Percentiles rank a stretch among this genome's conserved stretches.
phyloP scores from a whole-genome alignment of 2,797 vertebrate species.

The Cirrhinus molitorella region DNA sequence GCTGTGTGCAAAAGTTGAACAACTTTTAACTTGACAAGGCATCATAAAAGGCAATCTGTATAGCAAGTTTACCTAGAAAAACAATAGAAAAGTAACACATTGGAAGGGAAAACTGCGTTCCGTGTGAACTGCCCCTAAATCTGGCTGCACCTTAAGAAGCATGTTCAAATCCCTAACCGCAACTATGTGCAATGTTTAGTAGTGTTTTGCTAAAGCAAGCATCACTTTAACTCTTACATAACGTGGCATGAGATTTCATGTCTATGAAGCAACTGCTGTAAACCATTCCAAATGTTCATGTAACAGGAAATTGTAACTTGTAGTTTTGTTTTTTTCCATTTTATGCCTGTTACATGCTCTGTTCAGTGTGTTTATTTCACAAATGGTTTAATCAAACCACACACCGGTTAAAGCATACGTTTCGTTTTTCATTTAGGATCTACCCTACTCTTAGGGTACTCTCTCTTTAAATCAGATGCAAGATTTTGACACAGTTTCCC shows the following conservation, averaged over 20 bases:
- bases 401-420: neutral
- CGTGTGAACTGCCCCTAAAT: neutral
- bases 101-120: too few species aligned
- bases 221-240: constrained; percentile 3
- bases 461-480: neutral
- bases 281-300: neutral
- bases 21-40: too few species aligned
- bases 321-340: neutral
- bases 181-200: neutral
- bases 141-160: neutral
- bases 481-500: too few species aligned
- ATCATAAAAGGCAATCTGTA: too few species aligned
- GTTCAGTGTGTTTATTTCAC: neutral
- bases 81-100: too few species aligned
- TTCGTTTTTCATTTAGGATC: neutral
- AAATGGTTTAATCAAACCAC: neutral
- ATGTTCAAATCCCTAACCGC: constrained; percentile 13
- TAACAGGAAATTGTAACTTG: constrained; percentile 19
- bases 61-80: too few species aligned
- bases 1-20: too few species aligned
- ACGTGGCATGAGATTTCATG: constrained; percentile 4
- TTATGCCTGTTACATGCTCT: neutral
- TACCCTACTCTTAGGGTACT: neutral
- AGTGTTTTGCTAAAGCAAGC: constrained; percentile 2
- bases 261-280: constrained; percentile 18